These are phyloP conservation scores for Halichoerus grypus DNA, from an alignment of 2,113 vertebrate species.

Conservation along the genomic window DNA sequence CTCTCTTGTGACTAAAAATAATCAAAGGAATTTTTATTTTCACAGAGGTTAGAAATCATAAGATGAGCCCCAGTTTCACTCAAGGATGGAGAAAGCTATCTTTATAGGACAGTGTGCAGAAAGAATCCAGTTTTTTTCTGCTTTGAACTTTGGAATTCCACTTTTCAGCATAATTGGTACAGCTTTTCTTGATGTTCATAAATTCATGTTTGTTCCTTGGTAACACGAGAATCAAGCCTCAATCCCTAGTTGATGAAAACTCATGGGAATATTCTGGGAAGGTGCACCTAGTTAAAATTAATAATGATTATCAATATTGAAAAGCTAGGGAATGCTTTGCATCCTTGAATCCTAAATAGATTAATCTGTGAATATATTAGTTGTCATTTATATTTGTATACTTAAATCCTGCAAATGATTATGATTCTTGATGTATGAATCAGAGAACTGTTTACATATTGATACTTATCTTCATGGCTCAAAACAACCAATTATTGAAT, in stretches of 20 bases:
- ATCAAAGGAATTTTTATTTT: not conserved
- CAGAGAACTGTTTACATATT: not conserved
- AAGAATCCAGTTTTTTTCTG: not conserved
- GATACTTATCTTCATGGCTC: too few relatives aligned
- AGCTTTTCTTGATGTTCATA: not conserved
- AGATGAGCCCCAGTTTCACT: not conserved
- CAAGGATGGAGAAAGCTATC: not conserved
- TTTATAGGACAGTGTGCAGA: not conserved
- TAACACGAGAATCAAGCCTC: conserved; percentile 35
- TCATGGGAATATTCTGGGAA: not conserved
- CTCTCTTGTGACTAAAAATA: not conserved
- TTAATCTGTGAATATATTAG: not conserved
- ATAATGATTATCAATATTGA: not conserved
- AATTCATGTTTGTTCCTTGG: conserved; percentile 3
- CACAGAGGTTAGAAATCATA: not conserved
- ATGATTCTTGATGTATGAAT: not conserved
- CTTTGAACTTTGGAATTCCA: not conserved
- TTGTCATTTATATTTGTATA: not conserved
- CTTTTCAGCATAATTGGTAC: not conserved
- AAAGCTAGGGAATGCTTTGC: not conserved
- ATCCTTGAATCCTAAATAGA: not conserved
- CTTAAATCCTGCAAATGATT: not conserved
- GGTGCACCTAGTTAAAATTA: not conserved
- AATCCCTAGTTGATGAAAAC: conserved; percentile 35
- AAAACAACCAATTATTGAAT: not conserved